These are phyloP conservation scores for Bombus confusus DNA, from an alignment of 1,140 invertebrate genomes.

Conservation along the genomic window DNA sequence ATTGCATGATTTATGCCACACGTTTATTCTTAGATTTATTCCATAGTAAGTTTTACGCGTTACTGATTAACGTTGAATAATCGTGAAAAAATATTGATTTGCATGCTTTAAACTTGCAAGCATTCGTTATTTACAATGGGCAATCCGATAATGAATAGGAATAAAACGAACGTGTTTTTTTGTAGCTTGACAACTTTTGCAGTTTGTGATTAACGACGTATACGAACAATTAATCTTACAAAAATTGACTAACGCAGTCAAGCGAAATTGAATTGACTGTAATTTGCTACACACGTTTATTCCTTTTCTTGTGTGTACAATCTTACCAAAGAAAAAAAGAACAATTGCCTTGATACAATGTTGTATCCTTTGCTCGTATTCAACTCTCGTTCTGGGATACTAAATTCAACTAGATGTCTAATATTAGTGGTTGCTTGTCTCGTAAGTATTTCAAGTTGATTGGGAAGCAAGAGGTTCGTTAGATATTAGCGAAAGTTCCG, in stretches of 20 bases:
- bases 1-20: neutral
- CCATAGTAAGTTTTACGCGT: neutral
- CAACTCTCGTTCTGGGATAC: neutral
- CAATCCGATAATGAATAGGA: neutral
- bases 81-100: neutral
- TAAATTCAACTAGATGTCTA: neutral
- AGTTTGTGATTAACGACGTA: no score
- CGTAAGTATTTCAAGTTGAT: neutral
- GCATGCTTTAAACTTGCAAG: no score
- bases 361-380: neutral
- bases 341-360: neutral
- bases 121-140: no score
- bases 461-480: neutral
- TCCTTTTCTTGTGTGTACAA: no score
- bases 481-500: constrained; percentile 24
- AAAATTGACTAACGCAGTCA: neutral
- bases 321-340: neutral
- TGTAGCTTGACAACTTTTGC: neutral
- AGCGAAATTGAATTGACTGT: neutral
- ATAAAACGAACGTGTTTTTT: no score
- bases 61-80: neutral
- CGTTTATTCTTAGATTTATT: neutral
- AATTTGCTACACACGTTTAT: neutral
- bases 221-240: constrained; percentile 4
- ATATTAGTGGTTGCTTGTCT: neutral